Base-by-base conservation (phyloP, 2,888 invertebrate species). In the Apoderus coryli region DNA sequence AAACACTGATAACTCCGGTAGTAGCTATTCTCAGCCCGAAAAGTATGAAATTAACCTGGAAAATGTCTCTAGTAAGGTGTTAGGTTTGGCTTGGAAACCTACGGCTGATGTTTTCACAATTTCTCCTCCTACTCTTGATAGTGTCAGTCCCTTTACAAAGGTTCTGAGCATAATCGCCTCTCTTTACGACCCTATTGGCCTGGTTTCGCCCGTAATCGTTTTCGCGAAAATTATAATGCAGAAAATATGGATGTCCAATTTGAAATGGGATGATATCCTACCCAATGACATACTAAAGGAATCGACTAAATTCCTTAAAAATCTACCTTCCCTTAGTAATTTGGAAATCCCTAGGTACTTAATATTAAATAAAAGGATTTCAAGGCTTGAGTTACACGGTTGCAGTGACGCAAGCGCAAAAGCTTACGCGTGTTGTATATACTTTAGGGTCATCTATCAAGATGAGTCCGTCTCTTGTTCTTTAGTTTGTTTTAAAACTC, bases 401-500 rank as follows among this genome's bases (percentile, higher is more conserved):
- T 19, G 6, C n/a, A 19, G 19, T 19, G 19, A 19, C n/a, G 19
- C 19, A 7, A 7, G 7, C n/a, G 6, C 7, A 7, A n/a, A 19
- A 19, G 19, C 19, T n/a, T 19, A 19, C 19, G 19, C 7, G 19
- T n/a, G n/a, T 4, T 35, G 33, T 23, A 11, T 42, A 3, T 45
- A 37, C 26, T 10, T 38, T 4, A 10, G 36, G 11, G 25, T 19
- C 5, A 10, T 33, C 4, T 33, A 36, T 28, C 3, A 4, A 4
- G 22, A 38, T 12, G 15, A 12, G 3, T 22, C 15, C 3, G 16
- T 35, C 7, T 25, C 31, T 10, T 22, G 14, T 31, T 14, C 15
- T 16, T 11, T 50, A 14, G 14, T 49, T 5, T 42, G 40, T 14
- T 35, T 50, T 3, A 49, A 51, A 35, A 40, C 44, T 3, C 33